phyloP scores from a whole-genome alignment of 2,113 vertebrate genomes.

The Bambusicola thoracicus region DNA sequence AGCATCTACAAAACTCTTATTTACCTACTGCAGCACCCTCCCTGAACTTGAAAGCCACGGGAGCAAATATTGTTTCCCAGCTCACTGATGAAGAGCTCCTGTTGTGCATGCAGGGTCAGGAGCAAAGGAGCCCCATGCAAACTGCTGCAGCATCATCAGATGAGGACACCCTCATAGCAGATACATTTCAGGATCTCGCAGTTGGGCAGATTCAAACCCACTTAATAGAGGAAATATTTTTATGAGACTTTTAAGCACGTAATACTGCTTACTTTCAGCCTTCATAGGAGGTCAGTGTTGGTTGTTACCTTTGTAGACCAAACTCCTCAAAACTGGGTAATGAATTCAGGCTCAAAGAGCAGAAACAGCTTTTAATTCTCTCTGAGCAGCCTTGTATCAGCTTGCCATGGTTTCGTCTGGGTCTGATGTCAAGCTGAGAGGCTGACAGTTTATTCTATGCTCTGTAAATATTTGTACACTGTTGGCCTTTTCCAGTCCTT shows the following conservation, averaged over 20 bases:
- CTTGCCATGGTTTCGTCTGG: conserved; percentile 40
- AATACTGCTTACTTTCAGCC: background rate
- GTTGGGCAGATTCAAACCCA: background rate
- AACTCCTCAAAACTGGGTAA: background rate
- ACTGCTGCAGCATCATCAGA: background rate
- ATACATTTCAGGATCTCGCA: background rate
- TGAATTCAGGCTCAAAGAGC: background rate
- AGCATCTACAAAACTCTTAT: fast-evolving
- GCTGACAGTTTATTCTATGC: conserved; percentile 62
- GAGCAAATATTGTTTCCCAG: background rate
- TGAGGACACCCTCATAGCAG: background rate
- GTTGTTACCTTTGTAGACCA: background rate
- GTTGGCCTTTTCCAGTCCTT: conserved; percentile 53
- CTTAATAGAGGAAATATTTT: background rate
- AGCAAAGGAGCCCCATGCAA: fast-evolving
- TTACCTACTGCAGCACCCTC: background rate
- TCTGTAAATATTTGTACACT: conserved; percentile 72
- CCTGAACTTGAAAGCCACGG: background rate
- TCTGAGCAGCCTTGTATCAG: conserved; percentile 16
- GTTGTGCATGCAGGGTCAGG: background rate
- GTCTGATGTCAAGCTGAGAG: conserved; percentile 62
- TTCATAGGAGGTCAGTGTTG: background rate
- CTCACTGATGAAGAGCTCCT: background rate
- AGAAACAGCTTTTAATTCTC: conserved; percentile 49
- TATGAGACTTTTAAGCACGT: background rate